Evolutionary conservation across 2,888 invertebrate species (phyloP), one percentile per base, ranked within the genome.

Genomic region (Lordiphosa andalusiaca): DNA sequence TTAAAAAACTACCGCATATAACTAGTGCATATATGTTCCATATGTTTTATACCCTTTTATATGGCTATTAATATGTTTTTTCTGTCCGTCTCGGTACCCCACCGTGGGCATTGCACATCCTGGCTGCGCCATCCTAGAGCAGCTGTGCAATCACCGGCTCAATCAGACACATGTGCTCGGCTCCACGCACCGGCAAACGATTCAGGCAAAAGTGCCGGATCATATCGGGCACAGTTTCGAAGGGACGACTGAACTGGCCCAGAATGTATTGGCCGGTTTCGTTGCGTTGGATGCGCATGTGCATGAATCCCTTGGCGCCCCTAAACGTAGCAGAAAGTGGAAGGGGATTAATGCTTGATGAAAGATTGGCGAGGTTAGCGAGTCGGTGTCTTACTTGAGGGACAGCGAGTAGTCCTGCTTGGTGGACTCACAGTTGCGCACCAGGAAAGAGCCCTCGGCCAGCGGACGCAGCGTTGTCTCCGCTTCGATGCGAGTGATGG

Each of bases 281-380:
- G 84, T 93, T 93, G 76, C 93, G 93, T 88, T 96, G 95, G 68
- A 98, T 98, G 77, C 97, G 93, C 95, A 98, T 97, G 89, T 98
- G 98, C 96, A 98, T 98, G 86, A 97, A 98, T 48, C 98, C 97
- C 86, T 96, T 93, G 52, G 96, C 95, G 87, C 98, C 97, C 90
- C 98, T 98, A 90, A 6, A 52, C 52, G 2, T 12, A 19, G 12
- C n/a, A 90, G 3, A 25, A 4, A 21, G 19, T 41, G 13, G 37
- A 5, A 16, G 7, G 40, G 40, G n/a, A n/a, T 30, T 52, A 9
- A 46, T 10, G 33, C 1, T 13, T 25, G 25, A 25, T 25, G 25
- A 6, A 25, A 25, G 25, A 6, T 6, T 6, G 25, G 2, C 25
- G 6, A 25, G 6, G 6, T 25, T 6, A 6, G 25, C 6, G 25